These are phyloP conservation scores for Acanthosepion lycidas DNA, from an alignment of 2,888 invertebrate genomes.

Conservation along the genomic window DNA sequence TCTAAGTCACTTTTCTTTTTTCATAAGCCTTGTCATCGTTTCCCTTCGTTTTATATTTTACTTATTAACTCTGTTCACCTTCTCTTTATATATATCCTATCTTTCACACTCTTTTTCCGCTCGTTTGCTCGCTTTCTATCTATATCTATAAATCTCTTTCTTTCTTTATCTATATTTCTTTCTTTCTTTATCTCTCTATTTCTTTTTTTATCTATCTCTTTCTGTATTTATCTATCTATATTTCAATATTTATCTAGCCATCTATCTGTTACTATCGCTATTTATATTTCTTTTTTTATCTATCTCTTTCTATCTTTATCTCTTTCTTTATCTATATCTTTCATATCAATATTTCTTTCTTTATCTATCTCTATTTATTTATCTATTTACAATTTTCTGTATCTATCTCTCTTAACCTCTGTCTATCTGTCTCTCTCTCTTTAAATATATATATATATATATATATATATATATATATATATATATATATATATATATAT, in stretches of 20 bases:
- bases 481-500: no score
- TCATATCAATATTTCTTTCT: not conserved
- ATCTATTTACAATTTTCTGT: not conserved
- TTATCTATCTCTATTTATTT: not conserved
- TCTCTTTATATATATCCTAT: not conserved
- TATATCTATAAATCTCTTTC: not conserved
- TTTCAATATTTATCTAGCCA: no score
- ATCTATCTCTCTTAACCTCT: not conserved
- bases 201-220: not conserved
- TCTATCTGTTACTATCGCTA: not conserved
- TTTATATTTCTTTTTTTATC: no score
- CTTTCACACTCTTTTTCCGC: not conserved
- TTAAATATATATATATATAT: no score
- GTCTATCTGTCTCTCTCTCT: not conserved
- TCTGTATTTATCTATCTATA: not conserved
- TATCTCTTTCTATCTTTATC: not conserved
- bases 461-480: no score
- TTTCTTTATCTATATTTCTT: not conserved
- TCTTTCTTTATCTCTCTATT: not conserved
- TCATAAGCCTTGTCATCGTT: not conserved
- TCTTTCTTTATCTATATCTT: not conserved
- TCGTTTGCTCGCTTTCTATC: not conserved
- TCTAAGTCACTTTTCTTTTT: not conserved
- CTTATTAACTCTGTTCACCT: not conserved
- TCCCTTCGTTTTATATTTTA: not conserved